These are phyloP conservation scores for Burhinus oedicnemus DNA, from an alignment of 2,113 vertebrate species.

Conservation along the genomic window DNA sequence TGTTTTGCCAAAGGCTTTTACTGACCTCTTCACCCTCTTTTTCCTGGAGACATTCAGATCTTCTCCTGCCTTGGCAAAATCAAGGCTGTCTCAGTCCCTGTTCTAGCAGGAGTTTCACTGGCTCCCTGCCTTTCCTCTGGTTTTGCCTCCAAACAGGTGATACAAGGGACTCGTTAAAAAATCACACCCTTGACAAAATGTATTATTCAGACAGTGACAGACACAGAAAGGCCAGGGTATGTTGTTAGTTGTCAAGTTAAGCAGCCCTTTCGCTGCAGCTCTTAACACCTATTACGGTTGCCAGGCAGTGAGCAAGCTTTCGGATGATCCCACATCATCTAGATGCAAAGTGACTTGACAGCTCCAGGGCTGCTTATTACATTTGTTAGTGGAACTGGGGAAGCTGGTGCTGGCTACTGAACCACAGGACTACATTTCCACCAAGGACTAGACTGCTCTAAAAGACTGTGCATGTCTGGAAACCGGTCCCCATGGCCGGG, in stretches of 20 bases:
- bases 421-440: not conserved
- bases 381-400: not conserved
- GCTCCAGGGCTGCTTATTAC: not conserved
- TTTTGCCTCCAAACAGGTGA: not conserved
- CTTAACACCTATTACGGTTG: not conserved
- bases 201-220: conserved; percentile 15
- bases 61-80: not conserved
- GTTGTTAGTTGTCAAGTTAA: conserved; percentile 3
- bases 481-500: fast-evolving
- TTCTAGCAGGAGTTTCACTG: not conserved
- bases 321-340: not conserved
- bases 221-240: not conserved
- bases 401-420: not conserved
- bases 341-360: conserved; percentile 5
- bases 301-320: conserved; percentile 41
- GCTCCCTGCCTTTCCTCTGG: not conserved
- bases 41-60: not conserved
- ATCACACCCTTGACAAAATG: not conserved
- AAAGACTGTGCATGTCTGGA: not conserved
- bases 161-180: not conserved
- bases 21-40: not conserved
- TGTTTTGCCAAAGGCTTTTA: not conserved
- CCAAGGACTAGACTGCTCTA: not conserved
- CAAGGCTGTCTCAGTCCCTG: not conserved
- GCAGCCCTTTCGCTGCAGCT: not conserved